phyloP scores from a whole-genome alignment of 2,797 vertebrate genomes.

The Enteromius viviparus region DNA sequence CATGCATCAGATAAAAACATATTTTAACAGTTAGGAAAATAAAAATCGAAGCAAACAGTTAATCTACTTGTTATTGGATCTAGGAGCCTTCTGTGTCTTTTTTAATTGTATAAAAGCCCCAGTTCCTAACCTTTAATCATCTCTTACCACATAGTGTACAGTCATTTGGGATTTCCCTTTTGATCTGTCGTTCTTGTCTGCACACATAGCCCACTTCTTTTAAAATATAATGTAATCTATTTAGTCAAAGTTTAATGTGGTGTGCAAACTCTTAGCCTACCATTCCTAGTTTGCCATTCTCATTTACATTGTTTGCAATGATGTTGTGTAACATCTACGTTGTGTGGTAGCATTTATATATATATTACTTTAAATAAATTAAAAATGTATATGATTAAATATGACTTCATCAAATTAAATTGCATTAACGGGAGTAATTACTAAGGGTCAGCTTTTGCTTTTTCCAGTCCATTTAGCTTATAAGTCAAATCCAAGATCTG shows the following conservation, averaged over 20 bases:
- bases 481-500: not conserved
- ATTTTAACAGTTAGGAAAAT: conserved; percentile 9
- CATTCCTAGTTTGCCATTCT: not conserved
- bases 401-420: not conserved
- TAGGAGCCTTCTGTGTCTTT: not conserved
- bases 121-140: conserved; percentile 32
- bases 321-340: not conserved
- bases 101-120: conserved; percentile 18
- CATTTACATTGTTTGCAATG: not conserved
- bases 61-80: not conserved
- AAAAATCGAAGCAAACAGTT: not conserved
- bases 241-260: conserved; percentile 12
- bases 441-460: not conserved
- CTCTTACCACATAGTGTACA: conserved; percentile 21
- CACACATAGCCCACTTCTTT: not conserved
- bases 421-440: not conserved
- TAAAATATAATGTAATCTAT: not conserved
- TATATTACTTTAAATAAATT: not conserved
- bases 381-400: not conserved
- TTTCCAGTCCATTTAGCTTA: not conserved
- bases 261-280: not conserved
- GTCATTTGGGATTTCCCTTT: conserved; percentile 28
- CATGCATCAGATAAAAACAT: conserved; percentile 5
- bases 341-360: not conserved
- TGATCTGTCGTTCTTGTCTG: conserved; percentile 16